phyloP scores from a whole-genome alignment of 2,113 vertebrate species.

The Baryphthengus martii region DNA sequence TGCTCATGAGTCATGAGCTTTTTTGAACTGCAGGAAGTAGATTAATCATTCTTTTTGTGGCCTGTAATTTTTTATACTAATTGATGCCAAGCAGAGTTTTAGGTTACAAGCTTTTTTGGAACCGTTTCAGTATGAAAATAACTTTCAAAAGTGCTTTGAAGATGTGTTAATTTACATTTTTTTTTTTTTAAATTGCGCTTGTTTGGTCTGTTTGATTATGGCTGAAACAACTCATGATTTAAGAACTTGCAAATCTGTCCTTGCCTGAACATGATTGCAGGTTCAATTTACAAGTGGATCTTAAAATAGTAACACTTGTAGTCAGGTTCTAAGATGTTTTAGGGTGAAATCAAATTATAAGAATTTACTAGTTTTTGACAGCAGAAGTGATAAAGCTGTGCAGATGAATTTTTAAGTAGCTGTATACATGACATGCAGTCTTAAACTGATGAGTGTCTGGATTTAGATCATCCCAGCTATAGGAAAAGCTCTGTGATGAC shows the following conservation, averaged over 20 bases:
- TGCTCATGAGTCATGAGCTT: background rate
- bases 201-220: conserved; percentile 43
- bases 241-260: conserved; percentile 34
- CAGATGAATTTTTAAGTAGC: conserved; percentile 62
- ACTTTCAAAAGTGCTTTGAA: conserved; percentile 41
- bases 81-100: background rate
- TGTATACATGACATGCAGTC: conserved; percentile 18
- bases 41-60: conserved; percentile 22
- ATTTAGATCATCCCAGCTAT: conserved; percentile 43
- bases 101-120: background rate
- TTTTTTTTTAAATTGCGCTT: background rate
- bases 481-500: conserved; percentile 25
- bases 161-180: background rate
- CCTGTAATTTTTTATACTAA: background rate
- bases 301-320: conserved; percentile 63
- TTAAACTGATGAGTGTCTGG: conserved; percentile 25
- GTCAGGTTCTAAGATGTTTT: conserved; percentile 43
- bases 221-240: conserved; percentile 36
- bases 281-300: conserved; percentile 53
- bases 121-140: conserved; percentile 20
- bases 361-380: conserved; percentile 70
- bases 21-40: background rate
- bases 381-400: conserved; percentile 53
- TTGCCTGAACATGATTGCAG: conserved; percentile 21
- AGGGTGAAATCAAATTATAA: conserved; percentile 61